Evolutionary conservation across 1,140 invertebrate species (phyloP), one percentile per base, ranked within the genome.

Genomic region (Halyomorpha halys): DNA sequence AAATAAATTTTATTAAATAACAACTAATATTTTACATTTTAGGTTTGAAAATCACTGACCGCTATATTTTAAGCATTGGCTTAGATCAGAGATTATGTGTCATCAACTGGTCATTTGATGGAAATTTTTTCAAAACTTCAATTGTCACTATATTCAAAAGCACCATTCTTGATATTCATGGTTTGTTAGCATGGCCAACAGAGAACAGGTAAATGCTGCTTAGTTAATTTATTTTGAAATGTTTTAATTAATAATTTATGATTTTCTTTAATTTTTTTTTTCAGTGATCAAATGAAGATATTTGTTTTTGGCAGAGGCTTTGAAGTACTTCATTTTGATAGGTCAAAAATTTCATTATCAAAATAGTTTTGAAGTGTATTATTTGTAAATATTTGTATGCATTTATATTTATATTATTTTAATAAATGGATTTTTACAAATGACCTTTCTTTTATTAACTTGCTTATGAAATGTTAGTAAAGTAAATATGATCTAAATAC

Each of bases 81-180:
- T 15, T 56, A 6, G 53, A 56, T 56, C 53, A 56, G 6, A 56
- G 23, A 15, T 56, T 56, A 21, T 56, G 53, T 27, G 3, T 56
- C 6, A 23, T 56, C 14, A 4, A 23, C 6, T 56, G 53, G 53
- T 5, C 3, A 23, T 25, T 56, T 25, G 23, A 56, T 23, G 53
- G 53, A 11, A 56, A 56, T 15, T 56, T 23, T 25, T 56, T 56
- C 18, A 25, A 25, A 56, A 56, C 53, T 23, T 23, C 23, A 5
- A 16, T 56, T 13, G 18, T 56, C 11, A 5, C 14, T 23, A 16
- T 23, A 16, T 25, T 23, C 15, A 23, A 23, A 2, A 23, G 4
- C 23, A 18, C 53, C 1, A 23, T 56, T 23, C 53, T 23, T 56
- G 53, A 56, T 56, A 56, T 56, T 15, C 53, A 56, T 56, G 53